Percentiles rank a stretch among this genome's conserved stretches.
Evolutionary conservation across 1,140 invertebrate species (phyloP).

Genomic region (Drosophila persimilis): DNA sequence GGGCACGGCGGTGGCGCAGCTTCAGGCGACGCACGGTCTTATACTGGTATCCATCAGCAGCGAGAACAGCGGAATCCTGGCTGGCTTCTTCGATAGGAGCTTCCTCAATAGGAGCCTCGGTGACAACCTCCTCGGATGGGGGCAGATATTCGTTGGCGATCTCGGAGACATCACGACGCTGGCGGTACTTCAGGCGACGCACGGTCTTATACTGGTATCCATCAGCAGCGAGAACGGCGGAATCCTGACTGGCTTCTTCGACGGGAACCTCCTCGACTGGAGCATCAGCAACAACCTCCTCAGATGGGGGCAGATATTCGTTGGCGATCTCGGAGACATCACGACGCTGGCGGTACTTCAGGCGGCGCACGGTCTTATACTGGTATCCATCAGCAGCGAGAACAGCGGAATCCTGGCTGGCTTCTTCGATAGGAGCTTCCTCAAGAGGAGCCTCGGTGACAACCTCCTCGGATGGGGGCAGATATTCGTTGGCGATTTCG

Average conservation of each 20-base stretch:
- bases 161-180: conserved; percentile 66
- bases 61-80: conserved; percentile 59
- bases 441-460: background rate
- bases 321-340: conserved; percentile 49
- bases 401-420: conserved; percentile 31
- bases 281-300: conserved; percentile 3
- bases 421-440: conserved; percentile 4
- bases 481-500: conserved; percentile 41
- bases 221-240: conserved; percentile 53
- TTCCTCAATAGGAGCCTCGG: too few relatives aligned
- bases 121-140: too few relatives aligned
- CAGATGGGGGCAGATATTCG: conserved; percentile 22
- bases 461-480: conserved; percentile 30
- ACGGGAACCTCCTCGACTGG: conserved; percentile 22
- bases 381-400: conserved; percentile 61
- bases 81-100: too few relatives aligned
- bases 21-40: conserved; percentile 75
- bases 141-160: conserved; percentile 4
- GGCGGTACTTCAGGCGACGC: conserved; percentile 62
- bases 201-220: conserved; percentile 70
- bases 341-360: conserved; percentile 51
- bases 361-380: conserved; percentile 53
- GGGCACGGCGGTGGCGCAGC: conserved; percentile 70
- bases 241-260: conserved; percentile 42
- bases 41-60: conserved; percentile 65